Percentiles rank a stretch among this genome's conserved stretches.
phyloP scores from a whole-genome alignment of 2,797 vertebrate species.

The Coregonus ussuriensis region DNA sequence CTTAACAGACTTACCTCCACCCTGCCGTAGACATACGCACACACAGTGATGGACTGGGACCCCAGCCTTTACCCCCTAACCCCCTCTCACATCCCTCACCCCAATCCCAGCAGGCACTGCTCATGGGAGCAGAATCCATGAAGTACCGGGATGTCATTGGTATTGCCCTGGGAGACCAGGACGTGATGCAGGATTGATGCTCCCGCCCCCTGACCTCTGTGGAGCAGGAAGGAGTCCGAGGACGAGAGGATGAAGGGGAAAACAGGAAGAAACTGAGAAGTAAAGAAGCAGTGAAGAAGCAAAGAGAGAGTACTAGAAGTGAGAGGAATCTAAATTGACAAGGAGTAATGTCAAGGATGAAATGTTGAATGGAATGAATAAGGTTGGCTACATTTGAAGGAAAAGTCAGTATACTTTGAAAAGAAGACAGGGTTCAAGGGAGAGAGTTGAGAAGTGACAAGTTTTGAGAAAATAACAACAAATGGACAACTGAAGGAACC shows the following conservation, averaged over 20 bases:
- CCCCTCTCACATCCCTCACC: constrained; percentile 16
- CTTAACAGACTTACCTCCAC: constrained; percentile 4
- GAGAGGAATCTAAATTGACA: constrained; percentile 21
- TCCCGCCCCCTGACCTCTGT: constrained; percentile 3
- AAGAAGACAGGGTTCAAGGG: not conserved
- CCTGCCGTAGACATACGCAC: constrained; percentile 6
- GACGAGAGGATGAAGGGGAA: constrained; percentile 13
- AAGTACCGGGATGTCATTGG: constrained; percentile 28
- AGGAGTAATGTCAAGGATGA: constrained; percentile 26
- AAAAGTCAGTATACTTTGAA: constrained; percentile 17
- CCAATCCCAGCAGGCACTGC: constrained; percentile 62
- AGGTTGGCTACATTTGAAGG: constrained; percentile 30
- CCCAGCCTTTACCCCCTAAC: constrained; percentile 23
- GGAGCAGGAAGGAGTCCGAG: not conserved
- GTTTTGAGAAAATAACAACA: not conserved
- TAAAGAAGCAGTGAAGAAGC: constrained; percentile 2
- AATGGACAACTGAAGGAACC: constrained; percentile 63
- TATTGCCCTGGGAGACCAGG: constrained; percentile 21
- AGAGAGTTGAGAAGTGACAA: constrained; percentile 29
- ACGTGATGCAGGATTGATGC: constrained; percentile 13
- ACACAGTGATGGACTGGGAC: constrained; percentile 31
- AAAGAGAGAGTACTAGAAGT: constrained; percentile 60
- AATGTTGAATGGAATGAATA: constrained; percentile 47
- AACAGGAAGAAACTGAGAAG: constrained; percentile 47
- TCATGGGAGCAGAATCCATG: constrained; percentile 41